Conservation (phyloP, 2,888 invertebrate species). For the Cephus rjabovi region DNA sequence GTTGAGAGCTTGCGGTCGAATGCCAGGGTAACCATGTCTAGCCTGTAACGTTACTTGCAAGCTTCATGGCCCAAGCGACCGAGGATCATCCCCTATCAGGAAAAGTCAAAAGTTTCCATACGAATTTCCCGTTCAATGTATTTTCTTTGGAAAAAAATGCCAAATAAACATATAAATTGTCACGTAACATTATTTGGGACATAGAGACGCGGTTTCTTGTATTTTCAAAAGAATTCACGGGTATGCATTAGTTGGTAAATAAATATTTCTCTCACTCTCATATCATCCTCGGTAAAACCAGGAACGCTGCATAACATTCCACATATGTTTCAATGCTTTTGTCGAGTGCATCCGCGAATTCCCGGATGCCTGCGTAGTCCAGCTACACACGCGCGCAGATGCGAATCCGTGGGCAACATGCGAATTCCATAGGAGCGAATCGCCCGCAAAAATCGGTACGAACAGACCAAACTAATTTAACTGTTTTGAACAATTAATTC, state of each 20-base stretch:
- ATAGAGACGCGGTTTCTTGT: too few species aligned
- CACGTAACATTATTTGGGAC: too few species aligned
- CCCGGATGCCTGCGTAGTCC: conserved; percentile 5
- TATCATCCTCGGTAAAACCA: too few species aligned
- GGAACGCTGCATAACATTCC: conserved; percentile 19
- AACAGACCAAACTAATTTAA: conserved; percentile 60
- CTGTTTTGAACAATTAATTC: conserved; percentile 63
- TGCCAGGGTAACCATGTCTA: conserved; percentile 59
- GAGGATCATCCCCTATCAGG: too few species aligned
- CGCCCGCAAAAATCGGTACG: conserved; percentile 52
- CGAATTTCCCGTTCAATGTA: too few species aligned
- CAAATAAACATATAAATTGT: too few species aligned
- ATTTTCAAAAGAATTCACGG: too few species aligned
- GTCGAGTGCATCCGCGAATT: conserved; percentile 18
- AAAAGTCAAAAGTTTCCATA: too few species aligned
- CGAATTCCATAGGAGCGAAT: conserved; percentile 23
- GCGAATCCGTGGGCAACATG: not conserved
- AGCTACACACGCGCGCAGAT: too few species aligned
- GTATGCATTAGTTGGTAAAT: not conserved
- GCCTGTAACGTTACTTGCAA: conserved; percentile 50
- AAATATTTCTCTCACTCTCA: not conserved
- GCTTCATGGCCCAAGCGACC: conserved; percentile 11
- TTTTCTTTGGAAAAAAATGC: too few species aligned
- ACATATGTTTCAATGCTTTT: conserved; percentile 26
- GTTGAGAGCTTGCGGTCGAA: conserved; percentile 63